Percentiles rank a stretch among this genome's conserved stretches.
Evolutionary conservation across 2,888 invertebrate genomes (phyloP).

Genomic region (Chrysodeixis includens): DNA sequence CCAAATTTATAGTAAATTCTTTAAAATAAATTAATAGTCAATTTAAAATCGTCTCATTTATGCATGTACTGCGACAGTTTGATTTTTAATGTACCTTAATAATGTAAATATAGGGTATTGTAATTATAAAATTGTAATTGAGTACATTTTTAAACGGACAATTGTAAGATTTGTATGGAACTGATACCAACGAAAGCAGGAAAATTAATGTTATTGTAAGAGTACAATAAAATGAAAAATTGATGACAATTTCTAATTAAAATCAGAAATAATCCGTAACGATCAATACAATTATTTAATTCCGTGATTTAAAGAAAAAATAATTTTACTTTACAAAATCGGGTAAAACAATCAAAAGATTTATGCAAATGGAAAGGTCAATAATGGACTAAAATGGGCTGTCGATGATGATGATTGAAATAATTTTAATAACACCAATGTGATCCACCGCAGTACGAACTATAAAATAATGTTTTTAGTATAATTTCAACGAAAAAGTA

Average conservation of each 20-base stretch:
- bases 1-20: slow-evolving; percentile 1
- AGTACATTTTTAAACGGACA: slow-evolving; percentile 43
- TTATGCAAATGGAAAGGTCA: no score
- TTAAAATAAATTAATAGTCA: slow-evolving; percentile 16
- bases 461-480: no score
- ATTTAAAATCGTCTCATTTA: slow-evolving; percentile 12
- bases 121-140: slow-evolving; percentile 35
- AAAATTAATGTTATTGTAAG: not conserved
- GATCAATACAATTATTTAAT: no score
- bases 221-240: not conserved
- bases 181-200: slow-evolving; percentile 14
- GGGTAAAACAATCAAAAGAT: no score
- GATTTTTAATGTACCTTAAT: slow-evolving; percentile 32
- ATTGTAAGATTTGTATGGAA: slow-evolving; percentile 25
- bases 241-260: not conserved
- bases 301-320: no score
- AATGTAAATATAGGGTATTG: slow-evolving; percentile 54
- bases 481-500: no score
- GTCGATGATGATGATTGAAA: no score
- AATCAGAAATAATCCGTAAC: no score
- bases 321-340: no score
- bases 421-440: no score
- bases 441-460: no score
- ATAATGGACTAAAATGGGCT: no score
- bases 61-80: slow-evolving; percentile 17